These are phyloP conservation scores for Artemia sinica DNA, from an alignment of 2,888 invertebrate species.

Conservation along the genomic window DNA sequence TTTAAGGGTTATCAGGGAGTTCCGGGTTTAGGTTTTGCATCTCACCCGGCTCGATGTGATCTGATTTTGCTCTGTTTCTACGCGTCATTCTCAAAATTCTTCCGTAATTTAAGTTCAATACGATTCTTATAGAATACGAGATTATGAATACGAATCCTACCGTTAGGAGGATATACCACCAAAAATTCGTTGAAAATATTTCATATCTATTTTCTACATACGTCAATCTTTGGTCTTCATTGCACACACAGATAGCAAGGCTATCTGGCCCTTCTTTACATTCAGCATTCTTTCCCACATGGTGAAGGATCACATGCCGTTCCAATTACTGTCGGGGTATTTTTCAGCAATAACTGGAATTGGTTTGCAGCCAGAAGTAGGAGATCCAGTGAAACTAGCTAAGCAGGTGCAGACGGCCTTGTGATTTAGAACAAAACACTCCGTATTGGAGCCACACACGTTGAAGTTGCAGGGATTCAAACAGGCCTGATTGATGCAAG, in stretches of 20 bases:
- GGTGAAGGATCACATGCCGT: slow-evolving; percentile 60
- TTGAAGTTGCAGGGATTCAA: slow-evolving; percentile 37
- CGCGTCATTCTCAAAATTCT: too few species aligned
- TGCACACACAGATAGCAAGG: slow-evolving; percentile 1
- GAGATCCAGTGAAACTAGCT: slow-evolving; percentile 30
- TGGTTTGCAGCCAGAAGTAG: slow-evolving; percentile 32
- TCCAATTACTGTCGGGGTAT: slow-evolving; percentile 3
- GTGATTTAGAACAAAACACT: slow-evolving; percentile 51
- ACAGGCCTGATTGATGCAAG: slow-evolving; percentile 37
- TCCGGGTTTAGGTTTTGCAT: too few species aligned
- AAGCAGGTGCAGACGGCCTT: slow-evolving; percentile 51
- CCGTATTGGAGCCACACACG: slow-evolving; percentile 38
- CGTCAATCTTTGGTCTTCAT: too few species aligned
- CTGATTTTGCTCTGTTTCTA: too few species aligned
- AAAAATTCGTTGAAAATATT: too few species aligned
- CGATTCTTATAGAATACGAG: too few species aligned
- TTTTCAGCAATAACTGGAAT: slow-evolving; percentile 1
- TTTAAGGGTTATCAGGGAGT: too few species aligned
- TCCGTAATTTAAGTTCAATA: too few species aligned
- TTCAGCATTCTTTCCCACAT: slow-evolving; percentile 65
- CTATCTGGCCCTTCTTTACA: slow-evolving; percentile 40
- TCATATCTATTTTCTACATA: too few species aligned
- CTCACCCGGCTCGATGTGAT: too few species aligned
- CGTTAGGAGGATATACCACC: too few species aligned
- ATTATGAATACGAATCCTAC: too few species aligned